Percentiles rank a stretch among this genome's conserved stretches.
Conservation (phyloP, 1,140 invertebrate genomes). For the Antheraea mylitta region DNA sequence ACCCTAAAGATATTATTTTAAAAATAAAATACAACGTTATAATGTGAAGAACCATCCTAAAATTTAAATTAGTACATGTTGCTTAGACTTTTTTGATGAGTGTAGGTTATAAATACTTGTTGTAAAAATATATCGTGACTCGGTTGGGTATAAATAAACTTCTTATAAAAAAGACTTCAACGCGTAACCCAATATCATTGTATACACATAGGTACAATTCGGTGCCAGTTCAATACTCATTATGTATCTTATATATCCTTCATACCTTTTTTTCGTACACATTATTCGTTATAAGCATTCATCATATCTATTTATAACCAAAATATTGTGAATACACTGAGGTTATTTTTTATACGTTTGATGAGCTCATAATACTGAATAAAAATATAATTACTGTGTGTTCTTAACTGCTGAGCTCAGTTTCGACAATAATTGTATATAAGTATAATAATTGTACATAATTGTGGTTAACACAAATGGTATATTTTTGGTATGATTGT, state of each 20-base stretch:
- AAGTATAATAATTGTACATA: no score
- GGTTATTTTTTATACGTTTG: slow-evolving; percentile 25
- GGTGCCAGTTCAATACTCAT: not conserved
- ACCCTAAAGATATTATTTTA: no score
- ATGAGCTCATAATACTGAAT: slow-evolving; percentile 43
- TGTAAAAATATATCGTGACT: no score
- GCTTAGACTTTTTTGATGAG: no score
- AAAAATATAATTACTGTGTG: not conserved
- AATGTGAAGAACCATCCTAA: no score
- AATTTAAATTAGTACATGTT: no score
- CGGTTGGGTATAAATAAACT: slow-evolving; percentile 2
- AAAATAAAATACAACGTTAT: no score
- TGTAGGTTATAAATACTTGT: no score
- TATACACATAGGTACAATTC: not conserved
- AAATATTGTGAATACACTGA: not conserved
- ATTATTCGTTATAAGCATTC: not conserved
- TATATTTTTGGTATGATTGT: no score
- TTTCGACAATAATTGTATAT: no score
- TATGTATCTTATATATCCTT: not conserved
- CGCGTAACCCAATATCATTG: slow-evolving; percentile 15
- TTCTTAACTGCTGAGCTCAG: no score
- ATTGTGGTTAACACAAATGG: no score
- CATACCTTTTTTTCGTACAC: not conserved
- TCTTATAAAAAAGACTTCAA: slow-evolving; percentile 37
- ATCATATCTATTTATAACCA: slow-evolving; percentile 1